Evolutionary conservation across 92 coral and sea anemone genomes (phyloP), one percentile per base, ranked within the genome.

Genomic region (Palythoa caribaeorum): DNA sequence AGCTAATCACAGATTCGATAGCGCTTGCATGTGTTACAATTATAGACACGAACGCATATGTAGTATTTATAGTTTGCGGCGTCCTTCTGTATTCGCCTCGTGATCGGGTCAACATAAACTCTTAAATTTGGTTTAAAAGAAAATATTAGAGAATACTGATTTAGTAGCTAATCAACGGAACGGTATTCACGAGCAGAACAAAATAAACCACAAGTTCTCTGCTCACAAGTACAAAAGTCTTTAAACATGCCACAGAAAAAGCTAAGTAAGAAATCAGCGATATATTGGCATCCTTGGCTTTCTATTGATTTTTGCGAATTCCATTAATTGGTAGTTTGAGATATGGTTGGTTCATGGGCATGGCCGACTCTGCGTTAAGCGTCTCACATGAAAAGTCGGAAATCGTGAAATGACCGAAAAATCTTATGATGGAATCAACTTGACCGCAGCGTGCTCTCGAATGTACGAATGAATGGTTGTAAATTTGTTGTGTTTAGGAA

Each of bases 21-120:
- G 86, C 76, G 86, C 51, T 81, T 65, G 86, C 86, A 81, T 81
- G 86, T 81, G 86, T 81, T 81, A 81, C 86, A 81, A 81, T 81
- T 81, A 81, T 81, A 81, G 76, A 81, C 86, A 81, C 86, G 86
- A 81, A 81, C 35, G 62, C 66, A 63, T 81, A 81, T 81, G 86
- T 81, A 81, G 86, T 81, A 81, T 81, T 81, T 81, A 81, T 81
- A 81, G 86, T 81, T 68, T 40, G 84, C 57, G 48, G 75, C 73
- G 86, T 47, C 76, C 52, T 68, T 81, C 76, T 63, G 20, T 79
- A 79, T 79, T 59, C 84, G 73, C 84, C 84, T 38, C 51, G 13
- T 79, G 86, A 66, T 81, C 39, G 35, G 16, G 70, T 78, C 83
- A 81, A 47, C 86, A 81, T 71, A 37, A 66, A 51, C 71, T 81